phyloP scores from a whole-genome alignment of 2,888 invertebrate genomes.

The Scaptomyza caliginosa region DNA sequence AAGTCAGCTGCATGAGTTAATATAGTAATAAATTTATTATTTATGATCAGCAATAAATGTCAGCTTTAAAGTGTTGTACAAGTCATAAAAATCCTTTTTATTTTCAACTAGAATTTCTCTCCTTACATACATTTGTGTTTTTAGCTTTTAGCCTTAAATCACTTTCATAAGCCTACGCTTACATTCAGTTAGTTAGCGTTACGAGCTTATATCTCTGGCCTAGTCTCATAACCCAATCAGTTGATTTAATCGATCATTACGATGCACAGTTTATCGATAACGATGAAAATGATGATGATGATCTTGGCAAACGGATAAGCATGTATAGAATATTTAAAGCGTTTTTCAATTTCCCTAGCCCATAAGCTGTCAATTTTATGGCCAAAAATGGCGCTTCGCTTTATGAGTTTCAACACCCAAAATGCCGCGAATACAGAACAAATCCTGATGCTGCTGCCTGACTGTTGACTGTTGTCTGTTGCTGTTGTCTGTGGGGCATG shows the following conservation, averaged over 20 bases:
- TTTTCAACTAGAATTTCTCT: background rate
- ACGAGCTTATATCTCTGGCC: background rate
- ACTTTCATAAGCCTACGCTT: background rate
- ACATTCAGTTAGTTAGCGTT: conserved; percentile 9
- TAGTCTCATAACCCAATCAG: conserved; percentile 39
- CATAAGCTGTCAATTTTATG: conserved; percentile 80
- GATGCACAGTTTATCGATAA: conserved; percentile 53
- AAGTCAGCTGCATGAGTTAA: background rate
- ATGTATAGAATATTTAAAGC: conserved; percentile 28
- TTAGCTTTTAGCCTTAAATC: background rate
- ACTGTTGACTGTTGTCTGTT: too few relatives aligned
- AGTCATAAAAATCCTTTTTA: background rate
- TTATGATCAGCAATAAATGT: background rate
- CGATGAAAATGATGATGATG: conserved; percentile 16
- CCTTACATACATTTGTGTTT: background rate
- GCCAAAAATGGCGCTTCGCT: conserved; percentile 72
- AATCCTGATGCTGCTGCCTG: background rate
- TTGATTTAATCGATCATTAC: conserved; percentile 54
- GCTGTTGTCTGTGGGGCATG: conserved; percentile 10
- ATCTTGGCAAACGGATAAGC: conserved; percentile 34
- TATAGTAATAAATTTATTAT: background rate
- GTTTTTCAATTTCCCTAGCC: conserved; percentile 73
- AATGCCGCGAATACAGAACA: conserved; percentile 17
- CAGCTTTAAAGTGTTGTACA: background rate
- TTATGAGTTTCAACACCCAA: conserved; percentile 77